Evolutionary conservation across 2,797 vertebrate species (phyloP), one percentile per base, ranked within the genome.

Genomic region (Notoglanidium macrostoma): DNA sequence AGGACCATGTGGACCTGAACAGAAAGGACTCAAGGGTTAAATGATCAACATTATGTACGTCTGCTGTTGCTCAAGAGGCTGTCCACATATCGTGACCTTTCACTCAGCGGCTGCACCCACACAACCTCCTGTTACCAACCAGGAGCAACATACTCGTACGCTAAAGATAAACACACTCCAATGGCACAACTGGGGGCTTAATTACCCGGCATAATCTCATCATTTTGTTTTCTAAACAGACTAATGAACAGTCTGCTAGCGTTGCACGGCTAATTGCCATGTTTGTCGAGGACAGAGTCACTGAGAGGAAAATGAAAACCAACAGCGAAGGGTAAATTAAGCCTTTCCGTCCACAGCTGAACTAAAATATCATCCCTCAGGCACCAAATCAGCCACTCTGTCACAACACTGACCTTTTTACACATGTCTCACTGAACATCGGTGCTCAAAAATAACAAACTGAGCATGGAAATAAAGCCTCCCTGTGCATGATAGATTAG

Each of bases 201-300:
- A 92, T 90, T 89, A 88, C 87, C 84, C 82, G 11, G 49, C 59
- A 79, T 89, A 87, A 90, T 88, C 88, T 90, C 79, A 88, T 90
- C 88, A 89, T 90, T 91, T 90, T 90, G 87, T 91, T 90, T 90
- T 88, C 88, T 87, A 91, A 92, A 90, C 88, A 85, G 88, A 84
- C 87, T 90, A 89, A 89, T 90, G 87, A 91, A 89, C 88, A 77
- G 87, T 83, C 88, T 86, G 87, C 85, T 87, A 87, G 89, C 84
- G 87, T 84, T 79, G 87, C 83, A 72, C 51, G 80, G 76, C 86
- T 88, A 91, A 89, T 90, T 89, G 89, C 89, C 87, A 72, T 90
- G 86, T 87, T 90, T 90, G 83, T 84, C 32, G 68, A 88, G 89
- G 86, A 87, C 84, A 63, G 86, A 90, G 84, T 89, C 87, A 87